Conservation (phyloP, 2,888 invertebrate genomes). For the Xanthia togata region DNA sequence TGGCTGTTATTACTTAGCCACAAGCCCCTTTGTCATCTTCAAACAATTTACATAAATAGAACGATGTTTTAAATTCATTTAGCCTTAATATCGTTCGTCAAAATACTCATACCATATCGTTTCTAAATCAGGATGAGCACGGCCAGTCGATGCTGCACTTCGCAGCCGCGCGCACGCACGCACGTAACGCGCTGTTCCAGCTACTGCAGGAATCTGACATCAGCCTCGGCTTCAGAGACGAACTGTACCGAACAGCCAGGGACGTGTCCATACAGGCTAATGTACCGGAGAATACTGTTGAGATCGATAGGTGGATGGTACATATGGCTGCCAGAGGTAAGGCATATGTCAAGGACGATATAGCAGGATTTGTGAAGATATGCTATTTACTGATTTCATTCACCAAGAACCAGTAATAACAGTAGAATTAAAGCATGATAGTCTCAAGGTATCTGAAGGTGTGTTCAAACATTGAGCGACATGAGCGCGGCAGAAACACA, state of each 20-base stretch:
- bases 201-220: conserved; percentile 95
- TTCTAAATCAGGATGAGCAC: conserved; percentile 93
- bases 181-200: conserved; percentile 94
- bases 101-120: background rate
- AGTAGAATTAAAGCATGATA: background rate
- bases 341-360: background rate
- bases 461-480: too few species aligned
- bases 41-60: background rate
- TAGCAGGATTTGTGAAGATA: background rate
- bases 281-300: conserved; percentile 94
- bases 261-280: conserved; percentile 96
- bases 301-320: conserved; percentile 95
- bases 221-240: conserved; percentile 95
- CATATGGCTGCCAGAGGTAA: conserved; percentile 94
- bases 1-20: too few species aligned
- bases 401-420: background rate
- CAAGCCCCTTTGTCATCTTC: background rate
- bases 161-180: conserved; percentile 95
- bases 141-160: conserved; percentile 97
- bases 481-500: too few species aligned
- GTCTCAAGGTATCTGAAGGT: too few species aligned
- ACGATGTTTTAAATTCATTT: background rate
- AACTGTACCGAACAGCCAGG: conserved; percentile 96
- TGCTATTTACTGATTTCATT: background rate
- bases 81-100: background rate